A percentile compares a stretch with the other conserved stretches of the same genome.
Conservation (phyloP, 2,888 invertebrate genomes). For the Synergus gifuensis region DNA sequence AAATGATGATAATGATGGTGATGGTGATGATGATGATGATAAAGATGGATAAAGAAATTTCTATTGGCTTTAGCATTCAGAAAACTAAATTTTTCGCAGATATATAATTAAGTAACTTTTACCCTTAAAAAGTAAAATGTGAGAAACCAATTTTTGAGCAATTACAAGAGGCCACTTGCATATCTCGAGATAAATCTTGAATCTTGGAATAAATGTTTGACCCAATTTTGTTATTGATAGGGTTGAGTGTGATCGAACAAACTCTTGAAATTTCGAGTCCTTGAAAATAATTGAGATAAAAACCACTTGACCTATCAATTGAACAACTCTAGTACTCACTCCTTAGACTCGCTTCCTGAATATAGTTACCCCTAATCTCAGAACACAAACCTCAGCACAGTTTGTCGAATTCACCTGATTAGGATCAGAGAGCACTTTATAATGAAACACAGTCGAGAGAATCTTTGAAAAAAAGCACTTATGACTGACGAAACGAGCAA, state of each 20-base stretch:
- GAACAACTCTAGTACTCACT: constrained; percentile 15
- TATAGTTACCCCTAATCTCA: constrained; percentile 10
- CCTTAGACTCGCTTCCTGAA: constrained; percentile 22
- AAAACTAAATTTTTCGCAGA: too few relatives aligned
- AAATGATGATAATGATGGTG: too few relatives aligned
- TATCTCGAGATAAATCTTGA: constrained; percentile 1
- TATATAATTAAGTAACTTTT: neutral
- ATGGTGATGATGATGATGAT: too few relatives aligned
- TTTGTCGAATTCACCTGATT: constrained; percentile 5
- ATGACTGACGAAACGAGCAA: neutral
- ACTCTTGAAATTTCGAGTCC: constrained; percentile 18
- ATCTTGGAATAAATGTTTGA: constrained; percentile 28
- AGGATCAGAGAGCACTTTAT: constrained; percentile 10
- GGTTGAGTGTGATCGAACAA: constrained; percentile 33
- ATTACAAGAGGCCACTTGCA: neutral
- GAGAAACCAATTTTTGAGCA: neutral
- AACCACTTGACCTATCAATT: constrained; percentile 39
- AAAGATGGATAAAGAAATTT: too few relatives aligned
- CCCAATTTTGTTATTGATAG: constrained; percentile 9
- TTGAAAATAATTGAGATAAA: constrained; percentile 40
- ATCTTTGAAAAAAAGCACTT: neutral
- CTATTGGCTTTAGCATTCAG: too few relatives aligned
- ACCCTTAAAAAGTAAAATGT: neutral
- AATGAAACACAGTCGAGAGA: neutral
- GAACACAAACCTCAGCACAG: constrained; percentile 6